phyloP scores from a whole-genome alignment of 2,797 vertebrate genomes.

The Scarus forsteni region DNA sequence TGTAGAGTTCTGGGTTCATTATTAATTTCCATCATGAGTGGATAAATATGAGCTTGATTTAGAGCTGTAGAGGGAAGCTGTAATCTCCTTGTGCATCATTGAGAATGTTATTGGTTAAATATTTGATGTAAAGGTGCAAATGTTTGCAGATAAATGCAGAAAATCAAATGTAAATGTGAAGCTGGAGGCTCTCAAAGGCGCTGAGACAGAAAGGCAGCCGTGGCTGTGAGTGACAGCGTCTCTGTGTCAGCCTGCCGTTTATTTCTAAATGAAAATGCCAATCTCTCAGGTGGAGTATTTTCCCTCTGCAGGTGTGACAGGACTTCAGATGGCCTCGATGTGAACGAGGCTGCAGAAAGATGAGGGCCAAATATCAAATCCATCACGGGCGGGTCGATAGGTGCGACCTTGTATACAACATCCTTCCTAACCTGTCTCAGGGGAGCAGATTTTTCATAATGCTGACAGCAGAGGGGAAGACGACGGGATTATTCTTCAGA shows the following conservation, averaged over 20 bases:
- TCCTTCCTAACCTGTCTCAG: conserved; percentile 22
- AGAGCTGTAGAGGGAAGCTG: conserved; percentile 2
- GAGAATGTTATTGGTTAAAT: conserved; percentile 8
- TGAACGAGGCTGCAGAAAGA: conserved; percentile 42
- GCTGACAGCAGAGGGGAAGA: conserved; percentile 19
- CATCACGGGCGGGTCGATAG: conserved; percentile 50
- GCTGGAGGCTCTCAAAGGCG: conserved; percentile 1
- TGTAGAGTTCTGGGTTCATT: conserved; percentile 21
- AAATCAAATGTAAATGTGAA: conserved; percentile 3
- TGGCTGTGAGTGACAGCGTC: conserved; percentile 24
- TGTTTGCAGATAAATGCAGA: conserved; percentile 5
- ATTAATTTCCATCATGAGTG: conserved; percentile 8
- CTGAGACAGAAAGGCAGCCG: conserved; percentile 17
- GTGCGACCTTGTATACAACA: conserved; percentile 52
- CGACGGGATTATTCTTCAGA: not conserved
- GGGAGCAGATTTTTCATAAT: conserved; percentile 16
- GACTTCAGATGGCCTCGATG: conserved; percentile 40
- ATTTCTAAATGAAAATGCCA: conserved; percentile 57
- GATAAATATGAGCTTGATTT: not conserved
- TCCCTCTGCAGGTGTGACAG: conserved; percentile 31
- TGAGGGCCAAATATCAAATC: conserved; percentile 59
- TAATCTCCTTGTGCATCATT: not conserved
- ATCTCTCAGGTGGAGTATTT: conserved; percentile 51
- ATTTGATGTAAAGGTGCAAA: conserved; percentile 12
- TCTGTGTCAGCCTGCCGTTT: conserved; percentile 20